Evolutionary conservation across 1,140 invertebrate genomes (phyloP), one percentile per base, ranked within the genome.

Genomic region (Pissodes strobi): DNA sequence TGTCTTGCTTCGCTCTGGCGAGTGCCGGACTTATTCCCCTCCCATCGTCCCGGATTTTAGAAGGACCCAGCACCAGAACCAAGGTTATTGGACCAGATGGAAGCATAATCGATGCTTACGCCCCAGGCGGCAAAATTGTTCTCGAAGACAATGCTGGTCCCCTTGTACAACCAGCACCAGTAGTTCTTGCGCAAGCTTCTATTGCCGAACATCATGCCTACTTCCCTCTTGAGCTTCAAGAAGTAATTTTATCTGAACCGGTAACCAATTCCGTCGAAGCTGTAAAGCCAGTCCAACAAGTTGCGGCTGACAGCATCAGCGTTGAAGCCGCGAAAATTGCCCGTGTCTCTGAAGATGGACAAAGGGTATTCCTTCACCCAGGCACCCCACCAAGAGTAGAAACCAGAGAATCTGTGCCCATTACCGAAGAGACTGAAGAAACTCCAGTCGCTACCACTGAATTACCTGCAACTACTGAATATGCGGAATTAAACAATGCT

Each of bases 31-130:
- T 64, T 9, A 41, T 68, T 41, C 45, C 39, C 9, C 58, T 49
- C 15, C 64, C 57, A 15, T 43, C 62, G 3, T 69, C 68, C 5
- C 62, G 60, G 38, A 57, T 68, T 30, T 12, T 73, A 27, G 66
- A 73, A 69, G 72, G 70, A 49, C 72, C 72, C 4, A 72, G 72
- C 45, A 57, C 57, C 38, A 70, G 53, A 53, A 56, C 72, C 30
- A 72, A 64, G 8, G 45, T 73, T 13, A 65, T 71, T 37, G 72
- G 72, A 13, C 66, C 66, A 8, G 72, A 73, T 41, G 72, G 72
- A 19, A 73, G 72, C 51, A 59, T 65, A 8, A 73, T 73, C 53
- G 59, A 57, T 38, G 34, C 70, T 13, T 70, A 66, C 34, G 56
- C 62, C 15, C 67, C 66, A 37, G 72, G 72, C 17, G 72, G 72